phyloP scores from a whole-genome alignment of 2,797 vertebrate genomes.

The Cuculus canorus region DNA sequence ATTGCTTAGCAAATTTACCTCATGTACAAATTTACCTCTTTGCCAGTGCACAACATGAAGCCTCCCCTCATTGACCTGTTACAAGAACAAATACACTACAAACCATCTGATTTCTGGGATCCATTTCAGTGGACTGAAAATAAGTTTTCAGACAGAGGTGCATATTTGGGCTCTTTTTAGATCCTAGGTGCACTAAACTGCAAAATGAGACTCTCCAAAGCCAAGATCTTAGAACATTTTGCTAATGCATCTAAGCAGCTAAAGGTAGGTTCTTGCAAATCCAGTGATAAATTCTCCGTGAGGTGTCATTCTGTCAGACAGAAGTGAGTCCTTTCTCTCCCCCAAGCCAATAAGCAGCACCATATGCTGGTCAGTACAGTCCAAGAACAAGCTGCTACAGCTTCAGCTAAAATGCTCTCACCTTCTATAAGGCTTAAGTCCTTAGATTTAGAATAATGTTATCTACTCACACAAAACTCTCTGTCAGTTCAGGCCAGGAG shows the following conservation, averaged over 20 bases:
- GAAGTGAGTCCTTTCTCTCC: not conserved
- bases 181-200: not conserved
- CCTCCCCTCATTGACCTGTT: not conserved
- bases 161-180: not conserved
- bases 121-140: not conserved
- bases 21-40: not conserved
- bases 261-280: not conserved
- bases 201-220: not conserved
- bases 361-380: rapidly evolving
- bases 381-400: not conserved
- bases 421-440: not conserved
- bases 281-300: not conserved
- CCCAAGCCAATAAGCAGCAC: not conserved
- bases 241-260: not conserved
- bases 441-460: not conserved
- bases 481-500: not conserved
- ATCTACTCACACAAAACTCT: not conserved
- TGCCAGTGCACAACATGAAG: not conserved
- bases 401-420: not conserved
- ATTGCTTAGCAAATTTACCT: not conserved
- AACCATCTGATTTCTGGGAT: not conserved
- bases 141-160: not conserved
- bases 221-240: not conserved
- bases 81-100: not conserved
- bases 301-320: rapidly evolving